Base-by-base conservation (phyloP, 2,113 vertebrate species). In the Pachyramphus minor region DNA sequence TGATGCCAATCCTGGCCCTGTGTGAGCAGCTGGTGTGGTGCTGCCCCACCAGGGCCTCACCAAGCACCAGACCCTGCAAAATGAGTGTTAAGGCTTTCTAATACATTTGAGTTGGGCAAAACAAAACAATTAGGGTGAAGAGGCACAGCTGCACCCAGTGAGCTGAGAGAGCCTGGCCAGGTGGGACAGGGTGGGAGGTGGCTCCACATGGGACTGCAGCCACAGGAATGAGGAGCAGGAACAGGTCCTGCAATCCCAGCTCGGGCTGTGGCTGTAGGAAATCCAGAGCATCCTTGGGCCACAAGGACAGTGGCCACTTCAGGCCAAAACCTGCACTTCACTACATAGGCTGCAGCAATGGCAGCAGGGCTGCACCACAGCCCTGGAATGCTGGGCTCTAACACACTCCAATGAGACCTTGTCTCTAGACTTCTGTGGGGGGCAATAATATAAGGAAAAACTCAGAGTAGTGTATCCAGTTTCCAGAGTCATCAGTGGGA, bases 131-230 rank as follows among this genome's bases (percentile, higher is more conserved):
- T 30, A 44, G 62, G 58, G 62, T 45, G 1, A 35, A 62, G 50
- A 1, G 1, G 8, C 22, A 6, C 9, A 6, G 42, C 42, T 42
- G 64, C 15, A 28, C 33, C 9, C 60, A 28, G 12, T 9, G 13
- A 37, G 31, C 39, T 21, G 42, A 30, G 25, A 72, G 22, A 81
- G 15, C 41, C 52, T 1, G 1, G 17, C 37, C 14, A 19, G 49
- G 18, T 14, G 45, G 24, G 45, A 6, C 4, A 5, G 45, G 22
- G 3, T 31, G 21, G 33, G 35, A 13, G 5, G 7, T 45, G 58
- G 27, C 39, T 31, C n/a, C 30, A 11, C 4, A 0, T 0, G 0
- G 45, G 5, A 14, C 14, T 35, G 11, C 1, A 30, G 45, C 20
- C 71, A 35, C 0, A 2, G 15, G 30, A 18, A 16, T 2, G 4